A percentile compares a stretch with the other conserved stretches of the same genome.
phyloP scores from a whole-genome alignment of 2,113 vertebrate genomes.

The Gymnogyps californianus region DNA sequence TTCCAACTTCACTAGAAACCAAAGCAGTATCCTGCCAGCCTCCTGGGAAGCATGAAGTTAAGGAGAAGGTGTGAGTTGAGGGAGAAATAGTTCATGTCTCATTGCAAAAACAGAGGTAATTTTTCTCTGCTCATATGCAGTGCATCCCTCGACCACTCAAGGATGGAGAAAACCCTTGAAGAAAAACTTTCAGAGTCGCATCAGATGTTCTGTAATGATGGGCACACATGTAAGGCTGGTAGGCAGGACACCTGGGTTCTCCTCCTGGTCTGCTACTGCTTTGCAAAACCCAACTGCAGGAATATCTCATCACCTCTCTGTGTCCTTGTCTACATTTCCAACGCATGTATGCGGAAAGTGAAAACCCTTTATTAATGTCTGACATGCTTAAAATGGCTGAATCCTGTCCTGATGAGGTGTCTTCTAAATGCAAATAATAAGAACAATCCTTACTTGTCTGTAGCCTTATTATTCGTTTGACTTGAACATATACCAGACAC shows the following conservation, averaged over 20 bases:
- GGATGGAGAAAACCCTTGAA: not conserved
- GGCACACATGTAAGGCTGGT: not conserved
- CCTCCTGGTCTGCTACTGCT: not conserved
- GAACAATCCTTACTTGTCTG: not conserved
- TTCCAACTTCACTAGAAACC: not conserved
- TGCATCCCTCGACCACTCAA: not conserved
- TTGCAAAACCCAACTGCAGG: not conserved
- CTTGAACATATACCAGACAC: not conserved
- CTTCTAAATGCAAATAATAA: not conserved
- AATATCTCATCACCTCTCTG: not conserved
- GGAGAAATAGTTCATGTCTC: not conserved
- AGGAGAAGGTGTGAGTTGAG: not conserved
- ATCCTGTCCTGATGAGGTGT: not conserved
- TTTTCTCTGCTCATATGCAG: not conserved
- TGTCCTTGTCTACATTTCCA: not conserved
- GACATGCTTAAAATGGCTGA: not conserved
- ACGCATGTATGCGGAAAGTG: fast-evolving
- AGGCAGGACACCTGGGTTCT: not conserved
- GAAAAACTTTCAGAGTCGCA: not conserved
- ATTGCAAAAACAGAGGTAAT: not conserved
- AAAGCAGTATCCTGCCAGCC: not conserved
- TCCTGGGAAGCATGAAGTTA: not conserved
- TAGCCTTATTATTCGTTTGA: not conserved
- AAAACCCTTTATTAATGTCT: not conserved
- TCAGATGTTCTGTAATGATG: not conserved